Percentiles rank a stretch among this genome's conserved stretches.
These are phyloP conservation scores for Eonycteris spelaea DNA, from an alignment of 2,113 vertebrate species.

Conservation along the genomic window DNA sequence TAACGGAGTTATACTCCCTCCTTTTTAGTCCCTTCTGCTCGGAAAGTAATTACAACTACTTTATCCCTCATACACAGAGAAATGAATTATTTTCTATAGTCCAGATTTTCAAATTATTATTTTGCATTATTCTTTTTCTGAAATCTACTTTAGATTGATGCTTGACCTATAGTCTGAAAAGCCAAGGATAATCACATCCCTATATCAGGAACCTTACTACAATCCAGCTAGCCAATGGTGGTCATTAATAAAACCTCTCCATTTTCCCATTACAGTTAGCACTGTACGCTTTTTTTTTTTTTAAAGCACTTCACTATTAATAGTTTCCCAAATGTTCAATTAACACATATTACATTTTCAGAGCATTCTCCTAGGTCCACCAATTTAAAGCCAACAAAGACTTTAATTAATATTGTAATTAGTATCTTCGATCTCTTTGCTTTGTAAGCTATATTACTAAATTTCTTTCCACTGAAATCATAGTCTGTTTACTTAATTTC, in stretches of 20 bases:
- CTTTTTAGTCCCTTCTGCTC: background rate
- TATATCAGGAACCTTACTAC: background rate
- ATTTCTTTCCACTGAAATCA: conserved; percentile 19
- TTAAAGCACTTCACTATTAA: background rate
- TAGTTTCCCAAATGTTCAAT: background rate
- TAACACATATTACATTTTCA: conserved; percentile 6
- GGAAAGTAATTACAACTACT: background rate
- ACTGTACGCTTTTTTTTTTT: background rate
- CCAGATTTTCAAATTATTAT: background rate
- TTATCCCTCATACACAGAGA: background rate
- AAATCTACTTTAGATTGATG: background rate
- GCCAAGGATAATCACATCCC: background rate
- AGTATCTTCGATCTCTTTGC: background rate
- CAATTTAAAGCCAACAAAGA: conserved; percentile 20
- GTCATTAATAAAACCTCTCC: background rate
- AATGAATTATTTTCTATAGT: background rate
- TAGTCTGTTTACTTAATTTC: background rate
- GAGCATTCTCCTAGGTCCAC: background rate
- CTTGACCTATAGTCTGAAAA: background rate
- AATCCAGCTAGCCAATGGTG: background rate
- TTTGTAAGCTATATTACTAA: background rate
- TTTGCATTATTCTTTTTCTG: background rate
- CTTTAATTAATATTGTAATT: conserved; percentile 29
- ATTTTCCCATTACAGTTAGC: background rate
- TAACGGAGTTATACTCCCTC: background rate